Conservation (phyloP, 2,888 invertebrate species). For the Aquatica leii region DNA sequence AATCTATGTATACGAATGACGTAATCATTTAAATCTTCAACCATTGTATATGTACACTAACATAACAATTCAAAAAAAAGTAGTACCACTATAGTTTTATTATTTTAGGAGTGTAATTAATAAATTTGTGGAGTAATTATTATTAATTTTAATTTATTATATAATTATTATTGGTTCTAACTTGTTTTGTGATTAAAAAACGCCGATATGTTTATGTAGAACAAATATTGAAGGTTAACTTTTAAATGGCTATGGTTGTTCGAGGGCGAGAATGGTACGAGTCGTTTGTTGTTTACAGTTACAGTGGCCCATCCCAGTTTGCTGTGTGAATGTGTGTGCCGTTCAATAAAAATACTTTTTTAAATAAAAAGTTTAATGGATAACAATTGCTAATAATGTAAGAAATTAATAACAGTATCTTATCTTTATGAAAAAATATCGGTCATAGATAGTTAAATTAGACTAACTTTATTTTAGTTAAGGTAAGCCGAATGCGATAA, state of each 20-base stretch:
- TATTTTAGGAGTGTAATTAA: neutral
- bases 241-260: conserved; percentile 35
- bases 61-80: conserved; percentile 43
- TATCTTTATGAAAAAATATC: neutral
- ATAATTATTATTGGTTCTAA: no score
- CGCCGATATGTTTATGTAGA: no score
- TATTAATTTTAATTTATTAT: no score
- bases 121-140: no score
- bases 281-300: conserved; percentile 60
- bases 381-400: conserved; percentile 58
- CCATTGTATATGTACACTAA: conserved; percentile 50
- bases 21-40: conserved; percentile 57
- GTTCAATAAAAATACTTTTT: conserved; percentile 52
- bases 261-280: conserved; percentile 27
- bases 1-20: conserved; percentile 60
- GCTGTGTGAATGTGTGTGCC: conserved; percentile 62
- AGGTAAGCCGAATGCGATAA: no score
- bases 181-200: no score
- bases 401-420: conserved; percentile 30
- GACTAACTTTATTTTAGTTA: no score
- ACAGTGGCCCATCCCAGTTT: conserved; percentile 63
- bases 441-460: neutral
- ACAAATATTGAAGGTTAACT: conserved; percentile 41
- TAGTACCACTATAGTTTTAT: conserved; percentile 39
- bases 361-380: conserved; percentile 56